These are phyloP conservation scores for Platycheirus rosarum DNA, from an alignment of 2,888 invertebrate species.

Conservation along the genomic window DNA sequence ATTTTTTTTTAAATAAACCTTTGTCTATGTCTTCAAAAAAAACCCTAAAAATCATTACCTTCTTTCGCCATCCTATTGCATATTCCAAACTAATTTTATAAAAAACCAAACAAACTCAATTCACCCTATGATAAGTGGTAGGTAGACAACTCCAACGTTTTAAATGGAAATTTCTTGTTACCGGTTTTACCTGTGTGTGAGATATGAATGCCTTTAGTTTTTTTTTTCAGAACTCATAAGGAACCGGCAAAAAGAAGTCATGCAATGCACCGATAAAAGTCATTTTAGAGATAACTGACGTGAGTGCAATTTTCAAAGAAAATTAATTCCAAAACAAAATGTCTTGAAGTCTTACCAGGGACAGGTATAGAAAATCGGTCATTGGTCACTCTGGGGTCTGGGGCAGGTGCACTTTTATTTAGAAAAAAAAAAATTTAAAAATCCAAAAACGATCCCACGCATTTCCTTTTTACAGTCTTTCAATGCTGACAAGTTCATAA, in stretches of 20 bases:
- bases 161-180: conserved; percentile 54
- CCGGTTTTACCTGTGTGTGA: conserved; percentile 47
- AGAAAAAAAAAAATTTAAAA: background rate
- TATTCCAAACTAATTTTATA: too few species aligned
- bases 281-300: background rate
- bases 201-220: conserved; percentile 43
- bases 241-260: conserved; percentile 34
- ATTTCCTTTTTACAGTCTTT: background rate
- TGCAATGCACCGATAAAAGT: background rate
- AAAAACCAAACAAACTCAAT: background rate
- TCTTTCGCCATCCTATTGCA: too few species aligned
- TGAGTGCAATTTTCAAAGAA: conserved; percentile 2
- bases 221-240: conserved; percentile 1
- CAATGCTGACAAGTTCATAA: too few species aligned
- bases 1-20: too few species aligned
- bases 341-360: background rate
- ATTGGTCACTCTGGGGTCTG: conserved; percentile 9
- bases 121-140: conserved; percentile 13
- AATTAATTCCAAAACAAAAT: background rate
- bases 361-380: background rate
- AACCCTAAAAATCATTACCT: too few species aligned
- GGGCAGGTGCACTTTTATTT: background rate
- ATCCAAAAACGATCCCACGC: background rate
- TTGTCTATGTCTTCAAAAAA: too few species aligned
- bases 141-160: conserved; percentile 1